A percentile compares a stretch with the other conserved stretches of the same genome.
Evolutionary conservation across 1,140 invertebrate species (phyloP).

Genomic region (Zaprionus kolodkinae): DNA sequence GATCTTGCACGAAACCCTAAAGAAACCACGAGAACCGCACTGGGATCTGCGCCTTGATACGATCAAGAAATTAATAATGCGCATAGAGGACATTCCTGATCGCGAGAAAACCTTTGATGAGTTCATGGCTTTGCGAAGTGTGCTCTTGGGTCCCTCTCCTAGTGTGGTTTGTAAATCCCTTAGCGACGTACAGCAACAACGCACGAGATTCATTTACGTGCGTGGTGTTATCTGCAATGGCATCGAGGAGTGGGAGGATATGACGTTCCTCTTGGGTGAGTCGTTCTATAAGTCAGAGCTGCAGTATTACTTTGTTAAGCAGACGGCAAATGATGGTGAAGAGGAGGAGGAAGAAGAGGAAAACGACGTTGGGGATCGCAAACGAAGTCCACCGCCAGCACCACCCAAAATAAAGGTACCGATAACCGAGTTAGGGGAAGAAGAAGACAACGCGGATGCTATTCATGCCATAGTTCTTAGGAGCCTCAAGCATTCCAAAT

Average conservation of each 20-base stretch:
- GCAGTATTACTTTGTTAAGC: conserved; percentile 38
- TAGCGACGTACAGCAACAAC: conserved; percentile 43
- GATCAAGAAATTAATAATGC: conserved; percentile 50
- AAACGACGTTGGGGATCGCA: not conserved
- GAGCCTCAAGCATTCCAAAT: conserved; percentile 55
- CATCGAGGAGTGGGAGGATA: conserved; percentile 76
- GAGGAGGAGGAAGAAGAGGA: conserved; percentile 28
- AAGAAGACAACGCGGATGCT: not conserved
- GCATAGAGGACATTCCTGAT: conserved; percentile 32
- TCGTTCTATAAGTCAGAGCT: conserved; percentile 64
- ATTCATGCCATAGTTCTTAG: conserved; percentile 20
- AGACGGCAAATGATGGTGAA: conserved; percentile 2
- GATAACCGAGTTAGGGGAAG: not conserved
- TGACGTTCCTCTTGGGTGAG: conserved; percentile 50
- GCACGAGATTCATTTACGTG: conserved; percentile 68
- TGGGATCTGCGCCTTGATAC: conserved; percentile 59
- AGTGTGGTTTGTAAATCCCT: not conserved
- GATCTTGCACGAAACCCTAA: conserved; percentile 46
- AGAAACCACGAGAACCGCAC: conserved; percentile 53
- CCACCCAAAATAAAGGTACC: conserved; percentile 5
- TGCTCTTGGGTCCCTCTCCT: conserved; percentile 18
- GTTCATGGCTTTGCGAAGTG: conserved; percentile 14
- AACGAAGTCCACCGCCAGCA: not conserved
- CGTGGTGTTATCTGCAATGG: conserved; percentile 68
- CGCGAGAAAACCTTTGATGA: conserved; percentile 45